These are phyloP conservation scores for Megalurothrips usitatus DNA, from an alignment of 2,888 invertebrate species.

Conservation along the genomic window DNA sequence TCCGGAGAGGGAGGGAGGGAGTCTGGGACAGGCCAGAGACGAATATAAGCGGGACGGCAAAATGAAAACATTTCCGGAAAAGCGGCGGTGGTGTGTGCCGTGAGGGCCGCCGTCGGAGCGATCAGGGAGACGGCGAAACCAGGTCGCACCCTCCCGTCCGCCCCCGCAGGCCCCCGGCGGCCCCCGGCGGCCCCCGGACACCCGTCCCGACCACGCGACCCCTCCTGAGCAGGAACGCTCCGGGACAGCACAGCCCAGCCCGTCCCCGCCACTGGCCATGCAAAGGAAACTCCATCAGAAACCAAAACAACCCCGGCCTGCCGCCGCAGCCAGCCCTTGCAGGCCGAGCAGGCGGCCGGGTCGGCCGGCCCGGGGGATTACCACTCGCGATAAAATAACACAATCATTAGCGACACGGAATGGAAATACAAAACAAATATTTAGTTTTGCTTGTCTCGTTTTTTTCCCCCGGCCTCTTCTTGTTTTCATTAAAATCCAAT, in stretches of 20 bases:
- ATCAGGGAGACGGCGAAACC: background rate
- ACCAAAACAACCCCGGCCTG: background rate
- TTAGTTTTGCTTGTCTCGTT: background rate
- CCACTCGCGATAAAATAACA: constrained; percentile 21
- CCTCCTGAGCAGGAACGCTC: too few species aligned
- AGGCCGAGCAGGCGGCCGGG: background rate
- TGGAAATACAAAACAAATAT: background rate
- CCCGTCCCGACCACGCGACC: too few species aligned
- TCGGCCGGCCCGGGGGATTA: background rate
- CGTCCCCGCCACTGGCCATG: constrained; percentile 13
- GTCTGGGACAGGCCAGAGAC: too few species aligned
- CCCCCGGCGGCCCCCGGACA: too few species aligned
- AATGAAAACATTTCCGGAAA: too few species aligned
- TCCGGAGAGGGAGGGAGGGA: too few species aligned
- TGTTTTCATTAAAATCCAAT: background rate
- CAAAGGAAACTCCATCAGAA: constrained; percentile 26
- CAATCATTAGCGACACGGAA: constrained; percentile 3
- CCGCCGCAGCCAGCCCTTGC: background rate
- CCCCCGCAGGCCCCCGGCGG: too few species aligned
- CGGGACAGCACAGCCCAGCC: too few species aligned
- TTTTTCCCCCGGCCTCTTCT: background rate
- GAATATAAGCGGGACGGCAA: too few species aligned
- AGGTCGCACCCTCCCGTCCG: background rate
- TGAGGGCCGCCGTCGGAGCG: too few species aligned
- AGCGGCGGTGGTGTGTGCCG: too few species aligned